phyloP scores from a whole-genome alignment of 2,113 vertebrate species.

The Microtus oregoni region DNA sequence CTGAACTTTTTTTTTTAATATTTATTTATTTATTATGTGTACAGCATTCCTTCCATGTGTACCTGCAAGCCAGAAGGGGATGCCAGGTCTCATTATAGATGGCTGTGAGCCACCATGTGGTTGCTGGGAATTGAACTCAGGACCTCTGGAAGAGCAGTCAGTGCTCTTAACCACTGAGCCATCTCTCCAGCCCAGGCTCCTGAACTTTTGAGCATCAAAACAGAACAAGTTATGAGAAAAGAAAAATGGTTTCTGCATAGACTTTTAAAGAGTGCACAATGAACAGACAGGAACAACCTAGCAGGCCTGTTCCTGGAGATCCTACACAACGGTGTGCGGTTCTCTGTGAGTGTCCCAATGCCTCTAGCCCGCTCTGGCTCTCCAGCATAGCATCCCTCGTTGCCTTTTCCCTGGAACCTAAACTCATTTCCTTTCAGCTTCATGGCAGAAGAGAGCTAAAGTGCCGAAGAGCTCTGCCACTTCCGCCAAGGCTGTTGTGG shows the following conservation, averaged over 20 bases:
- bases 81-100: no score
- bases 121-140: no score
- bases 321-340: not conserved
- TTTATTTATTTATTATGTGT: no score
- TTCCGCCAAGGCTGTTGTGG: conserved; percentile 15
- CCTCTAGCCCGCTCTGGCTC: not conserved
- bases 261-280: not conserved
- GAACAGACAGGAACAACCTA: not conserved
- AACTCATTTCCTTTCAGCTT: not conserved
- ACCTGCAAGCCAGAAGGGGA: no score
- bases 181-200: not conserved
- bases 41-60: no score
- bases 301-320: not conserved
- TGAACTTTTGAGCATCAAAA: not conserved
- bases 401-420: not conserved
- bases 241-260: not conserved
- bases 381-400: rapidly evolving
- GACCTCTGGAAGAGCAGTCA: no score
- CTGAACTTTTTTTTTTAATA: not conserved
- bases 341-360: not conserved
- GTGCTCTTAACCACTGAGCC: no score
- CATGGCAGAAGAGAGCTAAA: not conserved
- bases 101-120: no score
- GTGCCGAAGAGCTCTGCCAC: not conserved
- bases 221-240: not conserved